phyloP scores from a whole-genome alignment of 2,888 invertebrate species.

The Lasioglossum villosulum region DNA sequence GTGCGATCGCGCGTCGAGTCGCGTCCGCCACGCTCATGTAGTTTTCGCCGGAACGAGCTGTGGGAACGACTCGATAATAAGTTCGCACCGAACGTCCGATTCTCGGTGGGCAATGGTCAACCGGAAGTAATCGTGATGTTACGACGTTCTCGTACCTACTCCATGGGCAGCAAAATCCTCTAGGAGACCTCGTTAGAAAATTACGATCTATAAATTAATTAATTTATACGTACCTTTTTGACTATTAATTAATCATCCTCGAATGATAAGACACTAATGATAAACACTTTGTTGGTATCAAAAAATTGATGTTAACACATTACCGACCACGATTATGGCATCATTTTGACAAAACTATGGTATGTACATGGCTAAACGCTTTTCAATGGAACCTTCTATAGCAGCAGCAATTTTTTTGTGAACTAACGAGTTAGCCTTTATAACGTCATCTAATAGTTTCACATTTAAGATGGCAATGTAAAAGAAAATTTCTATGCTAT shows the following conservation, averaged over 20 bases:
- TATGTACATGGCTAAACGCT: no score
- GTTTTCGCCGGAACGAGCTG: slow-evolving; percentile 24
- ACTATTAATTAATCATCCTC: background rate
- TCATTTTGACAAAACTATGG: no score
- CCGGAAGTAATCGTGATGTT: slow-evolving; percentile 7
- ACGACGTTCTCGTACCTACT: background rate
- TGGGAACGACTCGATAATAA: slow-evolving; percentile 52
- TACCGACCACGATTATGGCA: no score
- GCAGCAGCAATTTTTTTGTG: no score
- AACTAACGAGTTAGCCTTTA: no score
- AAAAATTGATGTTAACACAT: background rate
- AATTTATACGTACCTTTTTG: background rate
- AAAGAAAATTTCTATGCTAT: no score
- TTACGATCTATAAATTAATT: background rate
- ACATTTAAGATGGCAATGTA: no score
- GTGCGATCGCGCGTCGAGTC: slow-evolving; percentile 4
- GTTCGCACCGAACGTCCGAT: slow-evolving; percentile 36
- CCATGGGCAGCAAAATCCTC: background rate
- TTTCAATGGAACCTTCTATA: no score
- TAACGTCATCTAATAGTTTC: no score
- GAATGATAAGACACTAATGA: no score
- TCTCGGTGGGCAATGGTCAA: slow-evolving; percentile 16
- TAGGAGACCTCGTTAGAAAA: background rate
- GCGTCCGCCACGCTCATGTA: slow-evolving; percentile 6
- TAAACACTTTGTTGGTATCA: no score